Evolutionary conservation across 2,888 invertebrate species (phyloP), one percentile per base, ranked within the genome.

Genomic region (Anoplius nigerrimus): DNA sequence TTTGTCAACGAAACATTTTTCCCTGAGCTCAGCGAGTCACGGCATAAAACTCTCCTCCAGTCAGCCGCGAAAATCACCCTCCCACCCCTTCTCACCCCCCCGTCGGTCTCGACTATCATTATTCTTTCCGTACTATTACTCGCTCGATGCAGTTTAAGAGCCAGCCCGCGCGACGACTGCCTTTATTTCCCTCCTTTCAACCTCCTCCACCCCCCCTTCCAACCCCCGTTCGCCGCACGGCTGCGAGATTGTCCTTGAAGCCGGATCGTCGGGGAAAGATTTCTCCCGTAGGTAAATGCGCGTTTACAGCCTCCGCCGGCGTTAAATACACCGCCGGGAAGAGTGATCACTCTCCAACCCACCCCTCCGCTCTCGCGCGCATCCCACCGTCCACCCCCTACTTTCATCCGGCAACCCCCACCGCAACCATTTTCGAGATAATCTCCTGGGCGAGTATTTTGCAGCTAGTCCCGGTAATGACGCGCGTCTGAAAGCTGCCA

Each of bases 241-340:
- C 61, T 55, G 51, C 60, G 56, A 66, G 59, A 59, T 66, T 46
- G 60, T 67, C 54, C 51, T 16, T 21, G 55, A 34, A n/a, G 55
- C 15, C 27, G 45, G 54, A 46, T 51, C 53, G 62, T 43, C 54
- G 53, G n/a, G 18, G 51, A 51, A 48, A 59, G 60, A 67, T 67
- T 67, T 65, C 62, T 59, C 15, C 27, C n/a, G 34, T 18, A 56
- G 63, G 66, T 69, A 66, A 69, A 69, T 64, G 62, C 62, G 54
- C 62, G 62, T 72, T 70, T 63, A 62, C 70, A 75, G 63, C 53
- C 54, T 56, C 48, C 48, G 45, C 52, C 8, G 66, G 63, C 60
- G 54, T 72, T 72, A 78, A 78, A 77, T 78, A 65, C 63, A 63
- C 48, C 55, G 18, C 24, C 13, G 46, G 55, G 67, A 58, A 64